Base-by-base conservation (phyloP, 2,888 invertebrate species). In the Bombylius discolor region DNA sequence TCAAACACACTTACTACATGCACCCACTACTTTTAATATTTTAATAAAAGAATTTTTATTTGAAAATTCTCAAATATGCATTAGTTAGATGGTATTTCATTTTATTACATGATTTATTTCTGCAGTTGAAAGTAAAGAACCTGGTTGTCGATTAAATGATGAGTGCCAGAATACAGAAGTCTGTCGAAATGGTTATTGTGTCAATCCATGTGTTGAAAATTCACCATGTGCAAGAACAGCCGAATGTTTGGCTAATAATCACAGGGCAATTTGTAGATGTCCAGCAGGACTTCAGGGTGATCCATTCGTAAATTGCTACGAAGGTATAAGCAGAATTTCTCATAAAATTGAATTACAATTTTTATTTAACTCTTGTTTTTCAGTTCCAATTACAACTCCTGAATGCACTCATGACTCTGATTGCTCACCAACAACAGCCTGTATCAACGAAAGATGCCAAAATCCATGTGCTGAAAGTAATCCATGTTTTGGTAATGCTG, bases 401-500 rank as follows among this genome's bases (percentile, higher is more conserved):
- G 86, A 86, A 66, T 93, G 93, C 65, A 78, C 77, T 13, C 76
- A 78, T 13, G 88, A 92, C 68, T 77, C 80, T 0, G 86, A 90
- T 57, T 94, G 94, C 67, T 78, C 86, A 0, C 78, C 81, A 5
- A 83, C 85, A 39, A 83, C 85, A 66, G 87, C 91, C 1, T 94
- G 94, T 68, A 82, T 89, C 55, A 84, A 85, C 62, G 79, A 81
- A 62, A 81, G 82, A 49, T 94, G 94, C 67, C 83, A 86, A 68
- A 81, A 90, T 66, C 91, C 92, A 1, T 94, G 93, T 69, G 71
- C 76, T 45, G 80, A 85, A 31, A 81, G 80, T 49, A 84, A 86
- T 65, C 87, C 88, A 4, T 95, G 94, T 67, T 91, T 89, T 51
- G 75, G 81, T 11, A 83, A 86, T 60, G 90, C 93, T 1, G 80